Conservation (phyloP, 1,140 invertebrate genomes). For the Coelopa frigida region DNA sequence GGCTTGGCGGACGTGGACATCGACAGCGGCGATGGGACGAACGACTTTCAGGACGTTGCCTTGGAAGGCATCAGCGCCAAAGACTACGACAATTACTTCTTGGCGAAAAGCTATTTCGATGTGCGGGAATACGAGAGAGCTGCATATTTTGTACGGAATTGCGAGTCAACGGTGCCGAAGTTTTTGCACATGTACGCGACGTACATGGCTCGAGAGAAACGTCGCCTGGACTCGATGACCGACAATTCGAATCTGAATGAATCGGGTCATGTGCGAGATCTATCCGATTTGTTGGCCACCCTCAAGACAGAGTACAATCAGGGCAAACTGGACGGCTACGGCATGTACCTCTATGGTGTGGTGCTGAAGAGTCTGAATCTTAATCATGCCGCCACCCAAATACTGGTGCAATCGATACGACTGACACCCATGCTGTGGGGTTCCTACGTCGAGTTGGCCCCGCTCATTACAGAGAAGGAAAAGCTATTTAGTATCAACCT, state of each 20-base stretch:
- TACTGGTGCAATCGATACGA: constrained; percentile 70
- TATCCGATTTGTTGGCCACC: constrained; percentile 51
- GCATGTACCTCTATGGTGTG: constrained; percentile 85
- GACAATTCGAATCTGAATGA: constrained; percentile 66
- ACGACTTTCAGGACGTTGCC: constrained; percentile 27
- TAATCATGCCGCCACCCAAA: constrained; percentile 61
- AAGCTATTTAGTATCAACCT: constrained; percentile 60
- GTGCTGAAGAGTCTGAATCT: constrained; percentile 84
- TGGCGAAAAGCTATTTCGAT: constrained; percentile 88
- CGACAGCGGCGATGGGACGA: constrained; percentile 40
- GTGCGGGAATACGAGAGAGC: constrained; percentile 87
- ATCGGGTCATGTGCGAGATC: constrained; percentile 51
- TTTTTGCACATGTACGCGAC: constrained; percentile 80
- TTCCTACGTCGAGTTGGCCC: constrained; percentile 87
- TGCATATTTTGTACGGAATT: constrained; percentile 72
- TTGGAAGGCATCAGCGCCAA: constrained; percentile 44
- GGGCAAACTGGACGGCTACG: constrained; percentile 74
- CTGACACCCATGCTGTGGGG: constrained; percentile 83
- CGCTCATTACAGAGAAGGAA: constrained; percentile 73
- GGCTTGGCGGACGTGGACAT: constrained; percentile 62
- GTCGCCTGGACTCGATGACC: constrained; percentile 74
- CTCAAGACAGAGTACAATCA: constrained; percentile 54
- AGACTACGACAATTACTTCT: constrained; percentile 65
- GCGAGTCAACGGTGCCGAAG: constrained; percentile 54
- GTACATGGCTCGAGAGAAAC: constrained; percentile 85